Evolutionary conservation across 2,888 invertebrate species (phyloP).

Genomic region (Flexamia atlantica): DNA sequence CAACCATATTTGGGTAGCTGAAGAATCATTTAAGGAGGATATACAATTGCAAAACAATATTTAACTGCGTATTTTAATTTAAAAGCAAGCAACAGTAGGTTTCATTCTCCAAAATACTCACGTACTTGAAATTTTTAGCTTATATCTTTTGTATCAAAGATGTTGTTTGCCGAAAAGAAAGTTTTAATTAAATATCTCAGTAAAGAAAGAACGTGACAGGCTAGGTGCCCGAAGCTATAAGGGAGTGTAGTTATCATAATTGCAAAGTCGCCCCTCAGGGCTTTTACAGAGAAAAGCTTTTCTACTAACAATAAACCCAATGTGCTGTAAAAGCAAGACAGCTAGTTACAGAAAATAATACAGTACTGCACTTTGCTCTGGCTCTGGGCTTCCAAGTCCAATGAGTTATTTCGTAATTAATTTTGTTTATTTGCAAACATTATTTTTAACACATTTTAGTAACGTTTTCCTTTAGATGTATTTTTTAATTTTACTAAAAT

Average conservation of each 20-base stretch:
- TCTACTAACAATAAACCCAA: neutral
- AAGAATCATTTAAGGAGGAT: too few relatives aligned
- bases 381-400: too few relatives aligned
- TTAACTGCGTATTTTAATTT: too few relatives aligned
- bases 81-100: too few relatives aligned
- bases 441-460: too few relatives aligned
- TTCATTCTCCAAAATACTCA: too few relatives aligned
- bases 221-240: neutral
- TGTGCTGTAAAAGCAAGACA: neutral
- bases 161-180: neutral
- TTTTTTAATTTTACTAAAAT: too few relatives aligned
- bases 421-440: too few relatives aligned
- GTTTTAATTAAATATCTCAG: slow-evolving; percentile 26
- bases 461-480: too few relatives aligned
- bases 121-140: neutral
- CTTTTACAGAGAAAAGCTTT: slow-evolving; percentile 12
- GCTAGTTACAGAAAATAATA: slow-evolving; percentile 3
- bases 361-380: neutral
- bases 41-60: too few relatives aligned
- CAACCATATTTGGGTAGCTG: too few relatives aligned
- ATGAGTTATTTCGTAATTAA: too few relatives aligned
- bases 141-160: neutral
- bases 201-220: slow-evolving; percentile 3
- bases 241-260: slow-evolving; percentile 7
- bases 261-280: slow-evolving; percentile 20